A percentile compares a stretch with the other conserved stretches of the same genome.
phyloP scores from a whole-genome alignment of 2,797 vertebrate species.

The Malurus leucopterus region DNA sequence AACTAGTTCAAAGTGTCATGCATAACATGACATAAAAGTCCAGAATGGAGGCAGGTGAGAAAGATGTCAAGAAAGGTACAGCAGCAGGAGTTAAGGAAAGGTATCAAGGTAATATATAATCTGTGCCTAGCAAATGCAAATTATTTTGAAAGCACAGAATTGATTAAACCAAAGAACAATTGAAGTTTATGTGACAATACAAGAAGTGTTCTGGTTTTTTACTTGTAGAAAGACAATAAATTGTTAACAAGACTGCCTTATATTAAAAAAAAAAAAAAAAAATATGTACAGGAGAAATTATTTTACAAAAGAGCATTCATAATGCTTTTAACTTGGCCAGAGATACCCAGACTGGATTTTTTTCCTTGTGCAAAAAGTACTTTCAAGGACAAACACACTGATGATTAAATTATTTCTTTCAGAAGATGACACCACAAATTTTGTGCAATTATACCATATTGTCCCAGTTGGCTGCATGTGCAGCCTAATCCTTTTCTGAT shows the following conservation, averaged over 20 bases:
- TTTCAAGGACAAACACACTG: background rate
- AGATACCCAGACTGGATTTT: background rate
- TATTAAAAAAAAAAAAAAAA: background rate
- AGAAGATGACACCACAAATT: background rate
- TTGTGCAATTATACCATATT: background rate
- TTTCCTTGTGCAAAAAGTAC: background rate
- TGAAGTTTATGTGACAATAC: background rate
- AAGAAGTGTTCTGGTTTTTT: rapidly evolving
- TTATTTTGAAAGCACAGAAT: background rate
- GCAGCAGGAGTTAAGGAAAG: background rate
- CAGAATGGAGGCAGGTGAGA: background rate
- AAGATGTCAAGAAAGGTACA: background rate
- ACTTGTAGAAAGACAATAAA: background rate
- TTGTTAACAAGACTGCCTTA: background rate
- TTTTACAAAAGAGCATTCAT: background rate
- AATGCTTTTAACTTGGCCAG: background rate
- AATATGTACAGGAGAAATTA: background rate
- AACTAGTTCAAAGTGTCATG: background rate
- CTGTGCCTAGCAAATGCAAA: background rate
- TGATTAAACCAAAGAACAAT: background rate
- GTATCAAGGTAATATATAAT: background rate
- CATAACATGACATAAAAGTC: background rate
- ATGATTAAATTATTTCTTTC: background rate
- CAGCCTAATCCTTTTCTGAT: background rate
- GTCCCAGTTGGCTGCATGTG: background rate